Evolutionary conservation across 2,113 vertebrate genomes (phyloP), one percentile per base, ranked within the genome.

Genomic region (Phrynosoma platyrhinos): DNA sequence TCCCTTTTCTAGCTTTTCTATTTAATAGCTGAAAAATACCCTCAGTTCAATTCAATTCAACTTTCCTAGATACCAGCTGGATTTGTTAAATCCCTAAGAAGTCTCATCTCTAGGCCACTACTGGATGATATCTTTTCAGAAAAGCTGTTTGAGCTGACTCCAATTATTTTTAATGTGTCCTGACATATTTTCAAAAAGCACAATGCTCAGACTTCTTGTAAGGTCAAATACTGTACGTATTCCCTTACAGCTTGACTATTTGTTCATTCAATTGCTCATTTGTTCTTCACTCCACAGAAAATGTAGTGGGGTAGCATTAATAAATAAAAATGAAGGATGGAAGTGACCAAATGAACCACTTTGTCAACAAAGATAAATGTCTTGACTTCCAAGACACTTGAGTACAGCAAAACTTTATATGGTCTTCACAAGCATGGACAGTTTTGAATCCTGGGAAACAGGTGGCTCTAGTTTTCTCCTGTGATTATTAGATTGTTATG

Each of bases 121-220:
- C 81, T 75, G 83, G 80, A 52, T 71, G 79, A 55, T 72, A 88
- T 82, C 21, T 83, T 85, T 88, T 83, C 16, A 84, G 85, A 81
- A 62, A 42, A 84, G 85, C 84, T 42, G 86, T 64, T 42, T 27
- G 91, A 58, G 42, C 88, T 84, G 71, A 84, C 84, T 91, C 72
- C 72, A 83, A 88, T 90, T 90, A 72, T 82, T 89, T 76, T 77
- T 83, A 80, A 71, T 58, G 21, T 36, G 30, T 87, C 89, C 78
- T 86, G 76, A 86, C 90, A 88, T 69, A 9, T 58, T 80, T 66
- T 84, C 42, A 40, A 55, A 71, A 77, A 78, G 83, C 74, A 79
- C 72, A 82, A 89, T 89, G 69, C 88, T 14, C 58, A 83, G 9
- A n/a, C 2, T 79, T 75, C 68, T 40, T 55, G 58, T 79, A 87